Base-by-base conservation (phyloP, 1,140 invertebrate genomes). In the Anagrus nilaparvatae region DNA sequence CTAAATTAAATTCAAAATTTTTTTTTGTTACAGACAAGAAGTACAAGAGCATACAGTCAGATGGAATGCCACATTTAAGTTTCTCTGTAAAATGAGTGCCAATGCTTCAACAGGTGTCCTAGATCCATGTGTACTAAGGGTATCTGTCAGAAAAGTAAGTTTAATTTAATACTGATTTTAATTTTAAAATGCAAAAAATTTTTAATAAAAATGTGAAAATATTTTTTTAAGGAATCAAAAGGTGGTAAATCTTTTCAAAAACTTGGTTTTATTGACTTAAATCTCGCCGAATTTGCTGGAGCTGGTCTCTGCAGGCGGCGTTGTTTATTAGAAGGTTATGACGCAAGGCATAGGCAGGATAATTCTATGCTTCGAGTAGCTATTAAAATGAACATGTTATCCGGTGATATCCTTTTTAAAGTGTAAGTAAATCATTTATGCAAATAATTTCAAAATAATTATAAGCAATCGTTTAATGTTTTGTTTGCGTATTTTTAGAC, bases 321-420 rank as follows among this genome's bases (percentile, higher is more conserved):
- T 48, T 96, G 84, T 63, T 75, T 97, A 34, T 69, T 97, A 14
- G 91, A 97, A 71, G 94, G 93, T 4, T 97, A 98, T 63, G 90
- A 95, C 65, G 79, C 84, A 33, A 71, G 82, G 35, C 82, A 87
- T 60, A 74, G 94, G 21, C 88, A 93, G 57, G 93, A 97, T 67
- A 97, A 98, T 71, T 96, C 92, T 24, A 92, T 92, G 75, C 75
- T 98, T 10, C 75, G 83, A 55, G 79, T 98, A 43, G 78, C 83
- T 36, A 86, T 98, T 47, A 79, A 83, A 55, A 91, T 97, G 83
- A 86, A 87, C 53, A 87, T 97, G 76, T 76, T 93, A 37, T 86
- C 87, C 33, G 92, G 92, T 33, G 94, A 98, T 69, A 90, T 95
- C 47, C 80, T 95, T 44, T 98, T 97, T 62, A 96, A 97, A 86